A percentile compares a stretch with the other conserved stretches of the same genome.
These are phyloP conservation scores for Aptenodytes forsteri DNA, from an alignment of 2,113 vertebrate species.

Conservation along the genomic window DNA sequence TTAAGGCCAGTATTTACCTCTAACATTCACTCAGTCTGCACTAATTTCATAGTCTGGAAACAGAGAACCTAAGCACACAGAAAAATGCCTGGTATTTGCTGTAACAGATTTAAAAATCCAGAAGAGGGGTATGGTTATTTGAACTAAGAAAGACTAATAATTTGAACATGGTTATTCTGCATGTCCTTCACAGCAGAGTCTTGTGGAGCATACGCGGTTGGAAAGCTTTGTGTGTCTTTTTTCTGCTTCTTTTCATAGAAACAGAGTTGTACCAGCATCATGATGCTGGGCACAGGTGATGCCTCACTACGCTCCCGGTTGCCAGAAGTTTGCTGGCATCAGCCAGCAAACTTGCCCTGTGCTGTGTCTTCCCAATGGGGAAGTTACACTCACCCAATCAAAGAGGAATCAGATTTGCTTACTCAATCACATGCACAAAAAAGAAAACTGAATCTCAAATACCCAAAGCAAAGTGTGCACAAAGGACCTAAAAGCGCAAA, in stretches of 20 bases:
- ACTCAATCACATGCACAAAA: not conserved
- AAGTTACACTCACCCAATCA: not conserved
- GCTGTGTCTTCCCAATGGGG: not conserved
- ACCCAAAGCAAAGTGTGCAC: not conserved
- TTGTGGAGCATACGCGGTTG: accelerated
- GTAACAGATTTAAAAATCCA: not conserved
- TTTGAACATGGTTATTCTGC: not conserved
- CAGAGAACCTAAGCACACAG: not conserved
- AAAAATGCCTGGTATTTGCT: not conserved
- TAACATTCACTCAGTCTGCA: not conserved
- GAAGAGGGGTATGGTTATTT: not conserved
- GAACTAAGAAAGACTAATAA: not conserved
- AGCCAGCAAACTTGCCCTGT: not conserved
- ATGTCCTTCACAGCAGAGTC: not conserved
- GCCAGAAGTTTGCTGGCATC: not conserved
- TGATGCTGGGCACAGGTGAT: not conserved
- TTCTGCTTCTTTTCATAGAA: not conserved
- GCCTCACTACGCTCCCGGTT: not conserved
- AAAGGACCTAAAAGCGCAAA: not conserved
- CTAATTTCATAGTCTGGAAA: not conserved
- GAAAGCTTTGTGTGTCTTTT: not conserved
- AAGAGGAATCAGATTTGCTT: not conserved
- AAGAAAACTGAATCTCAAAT: not conserved
- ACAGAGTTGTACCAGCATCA: not conserved
- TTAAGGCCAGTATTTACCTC: not conserved